Conservation (phyloP, 2,113 vertebrate species). For the Capreolus pygargus region DNA sequence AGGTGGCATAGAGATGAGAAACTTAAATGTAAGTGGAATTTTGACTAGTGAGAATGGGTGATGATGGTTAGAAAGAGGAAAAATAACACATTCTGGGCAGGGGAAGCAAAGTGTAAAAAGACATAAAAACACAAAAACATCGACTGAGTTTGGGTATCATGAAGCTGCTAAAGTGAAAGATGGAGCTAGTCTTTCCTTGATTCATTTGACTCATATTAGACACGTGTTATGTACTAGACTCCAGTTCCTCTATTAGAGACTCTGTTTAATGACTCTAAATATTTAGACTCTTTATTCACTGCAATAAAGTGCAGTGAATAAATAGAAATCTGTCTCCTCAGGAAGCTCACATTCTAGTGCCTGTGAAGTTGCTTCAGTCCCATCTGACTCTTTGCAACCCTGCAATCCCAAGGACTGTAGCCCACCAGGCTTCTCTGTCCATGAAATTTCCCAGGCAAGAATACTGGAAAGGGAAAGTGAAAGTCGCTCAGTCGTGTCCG, state of each 20-base stretch:
- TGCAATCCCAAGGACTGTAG: not conserved
- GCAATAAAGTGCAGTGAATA: not conserved
- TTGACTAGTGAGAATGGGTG: not conserved
- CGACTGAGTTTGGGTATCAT: not conserved
- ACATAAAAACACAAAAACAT: not conserved
- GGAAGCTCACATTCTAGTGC: not conserved
- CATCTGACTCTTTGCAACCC: not conserved
- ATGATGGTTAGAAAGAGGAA: not conserved
- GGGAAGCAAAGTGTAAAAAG: not conserved
- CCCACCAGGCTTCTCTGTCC: not conserved
- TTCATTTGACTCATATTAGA: not conserved
- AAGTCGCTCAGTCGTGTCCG: fast-evolving
- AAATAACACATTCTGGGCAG: not conserved
- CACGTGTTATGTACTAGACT: not conserved
- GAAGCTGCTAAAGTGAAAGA: not conserved
- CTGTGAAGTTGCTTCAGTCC: not conserved
- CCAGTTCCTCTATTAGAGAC: not conserved
- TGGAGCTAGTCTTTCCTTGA: not conserved
- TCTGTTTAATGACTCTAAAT: not conserved
- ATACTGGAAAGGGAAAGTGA: not conserved
- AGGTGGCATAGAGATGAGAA: not conserved
- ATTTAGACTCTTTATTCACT: not conserved
- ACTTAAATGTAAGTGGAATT: not conserved
- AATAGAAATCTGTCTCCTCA: not conserved
- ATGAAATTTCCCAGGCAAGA: not conserved